These are phyloP conservation scores for Pteronotus mesoamericanus DNA, from an alignment of 2,797 vertebrate genomes.

Conservation along the genomic window DNA sequence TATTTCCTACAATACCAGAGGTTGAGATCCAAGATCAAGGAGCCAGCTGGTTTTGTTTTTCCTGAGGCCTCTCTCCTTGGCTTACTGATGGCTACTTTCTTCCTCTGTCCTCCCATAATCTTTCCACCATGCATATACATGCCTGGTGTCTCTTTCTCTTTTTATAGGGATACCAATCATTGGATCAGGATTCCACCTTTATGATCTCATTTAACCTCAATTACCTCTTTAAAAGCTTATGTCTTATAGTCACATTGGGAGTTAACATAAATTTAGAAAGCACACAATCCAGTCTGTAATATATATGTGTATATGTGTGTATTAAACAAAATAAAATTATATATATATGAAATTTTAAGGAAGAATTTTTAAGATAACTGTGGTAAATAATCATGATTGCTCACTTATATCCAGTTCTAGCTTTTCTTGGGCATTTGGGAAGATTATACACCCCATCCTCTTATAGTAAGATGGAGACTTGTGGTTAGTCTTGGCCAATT, in stretches of 20 bases:
- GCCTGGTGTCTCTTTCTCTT: background rate
- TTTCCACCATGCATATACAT: background rate
- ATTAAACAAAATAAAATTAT: background rate
- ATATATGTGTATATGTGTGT: background rate
- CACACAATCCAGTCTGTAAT: background rate
- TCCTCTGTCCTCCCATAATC: rapidly evolving
- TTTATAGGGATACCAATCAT: background rate
- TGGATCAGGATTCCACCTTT: background rate
- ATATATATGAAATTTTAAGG: background rate
- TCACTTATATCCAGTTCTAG: background rate
- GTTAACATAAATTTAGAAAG: too few species aligned
- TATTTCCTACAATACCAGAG: background rate
- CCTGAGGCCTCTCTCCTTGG: background rate
- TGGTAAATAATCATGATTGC: background rate
- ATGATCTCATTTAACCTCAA: background rate
- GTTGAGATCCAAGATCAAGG: background rate
- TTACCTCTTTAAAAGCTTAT: too few species aligned
- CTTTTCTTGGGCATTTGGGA: background rate
- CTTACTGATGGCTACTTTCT: background rate
- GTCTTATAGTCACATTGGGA: too few species aligned
- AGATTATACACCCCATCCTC: background rate
- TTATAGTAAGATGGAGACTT: background rate
- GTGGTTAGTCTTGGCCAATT: background rate
- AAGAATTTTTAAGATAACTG: background rate
- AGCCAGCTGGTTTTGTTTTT: background rate